Conservation (phyloP, 2,888 invertebrate species). For the Poecilus cupreus region DNA sequence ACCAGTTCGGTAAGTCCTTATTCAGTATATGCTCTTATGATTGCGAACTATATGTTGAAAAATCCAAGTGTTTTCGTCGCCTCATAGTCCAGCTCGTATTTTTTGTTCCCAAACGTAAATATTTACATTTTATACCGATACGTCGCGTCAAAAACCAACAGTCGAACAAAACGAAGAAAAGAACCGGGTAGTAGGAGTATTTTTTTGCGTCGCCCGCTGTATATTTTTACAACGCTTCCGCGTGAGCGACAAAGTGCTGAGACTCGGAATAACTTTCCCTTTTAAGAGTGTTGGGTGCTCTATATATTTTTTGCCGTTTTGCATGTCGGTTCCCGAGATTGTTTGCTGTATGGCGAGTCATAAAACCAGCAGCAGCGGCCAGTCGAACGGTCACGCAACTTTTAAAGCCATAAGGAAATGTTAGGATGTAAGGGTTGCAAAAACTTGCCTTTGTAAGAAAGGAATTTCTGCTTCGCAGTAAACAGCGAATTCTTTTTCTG, state of each 20-base stretch:
- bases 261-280: neutral
- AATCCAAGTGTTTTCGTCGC: neutral
- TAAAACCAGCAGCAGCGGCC: conserved; percentile 28
- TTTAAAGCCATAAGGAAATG: conserved; percentile 55
- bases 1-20: too few relatives aligned
- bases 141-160: neutral
- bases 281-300: neutral
- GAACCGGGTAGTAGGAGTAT: too few relatives aligned
- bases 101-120: neutral
- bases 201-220: conserved; percentile 18
- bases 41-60: too few relatives aligned
- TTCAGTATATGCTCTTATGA: too few relatives aligned
- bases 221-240: conserved; percentile 27
- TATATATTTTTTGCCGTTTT: conserved; percentile 25
- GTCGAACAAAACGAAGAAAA: neutral
- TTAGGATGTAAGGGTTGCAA: conserved; percentile 51
- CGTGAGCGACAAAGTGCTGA: conserved; percentile 30
- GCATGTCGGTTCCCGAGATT: conserved; percentile 13
- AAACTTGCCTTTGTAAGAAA: conserved; percentile 40
- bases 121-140: neutral
- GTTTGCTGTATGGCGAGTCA: conserved; percentile 13
- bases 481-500: conserved; percentile 6
- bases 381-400: conserved; percentile 43
- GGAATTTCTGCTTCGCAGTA: conserved; percentile 18
- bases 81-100: neutral